Percentiles rank a stretch among this genome's conserved stretches.
These are phyloP conservation scores for Coptotermes formosanus DNA, from an alignment of 1,140 invertebrate genomes.

Conservation along the genomic window DNA sequence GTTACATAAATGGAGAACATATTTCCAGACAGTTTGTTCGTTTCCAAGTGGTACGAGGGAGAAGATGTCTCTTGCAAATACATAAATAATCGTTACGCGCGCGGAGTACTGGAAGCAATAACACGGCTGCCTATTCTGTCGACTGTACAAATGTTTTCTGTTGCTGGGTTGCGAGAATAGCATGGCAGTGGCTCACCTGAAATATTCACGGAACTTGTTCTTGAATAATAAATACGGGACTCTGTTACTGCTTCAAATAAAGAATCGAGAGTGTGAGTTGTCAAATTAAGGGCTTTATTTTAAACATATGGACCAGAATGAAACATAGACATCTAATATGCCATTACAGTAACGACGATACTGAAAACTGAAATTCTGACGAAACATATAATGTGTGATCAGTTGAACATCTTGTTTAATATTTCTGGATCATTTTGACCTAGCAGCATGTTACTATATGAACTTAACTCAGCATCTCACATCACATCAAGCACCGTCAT, in stretches of 20 bases:
- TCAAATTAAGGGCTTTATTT: not conserved
- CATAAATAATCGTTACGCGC: not conserved
- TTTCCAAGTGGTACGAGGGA: not conserved
- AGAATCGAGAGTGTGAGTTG: not conserved
- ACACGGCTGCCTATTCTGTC: not conserved
- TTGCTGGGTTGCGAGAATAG: not conserved
- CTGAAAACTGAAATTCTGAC: too few relatives aligned
- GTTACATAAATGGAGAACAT: too few relatives aligned
- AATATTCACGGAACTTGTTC: not conserved
- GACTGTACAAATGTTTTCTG: slow-evolving; percentile 13
- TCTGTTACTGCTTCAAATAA: not conserved
- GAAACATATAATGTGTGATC: too few relatives aligned
- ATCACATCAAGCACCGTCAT: too few relatives aligned
- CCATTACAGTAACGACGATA: too few relatives aligned
- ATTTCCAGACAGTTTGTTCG: too few relatives aligned
- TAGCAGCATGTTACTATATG: too few relatives aligned
- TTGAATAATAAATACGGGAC: not conserved
- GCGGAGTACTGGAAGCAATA: not conserved
- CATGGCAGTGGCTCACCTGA: not conserved
- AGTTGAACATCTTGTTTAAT: too few relatives aligned
- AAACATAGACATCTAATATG: not conserved
- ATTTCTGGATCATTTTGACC: too few relatives aligned
- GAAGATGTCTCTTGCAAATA: not conserved
- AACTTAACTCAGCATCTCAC: too few relatives aligned
- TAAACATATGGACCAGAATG: not conserved